phyloP scores from a whole-genome alignment of 2,113 vertebrate genomes.

The Ahaetulla prasina region DNA sequence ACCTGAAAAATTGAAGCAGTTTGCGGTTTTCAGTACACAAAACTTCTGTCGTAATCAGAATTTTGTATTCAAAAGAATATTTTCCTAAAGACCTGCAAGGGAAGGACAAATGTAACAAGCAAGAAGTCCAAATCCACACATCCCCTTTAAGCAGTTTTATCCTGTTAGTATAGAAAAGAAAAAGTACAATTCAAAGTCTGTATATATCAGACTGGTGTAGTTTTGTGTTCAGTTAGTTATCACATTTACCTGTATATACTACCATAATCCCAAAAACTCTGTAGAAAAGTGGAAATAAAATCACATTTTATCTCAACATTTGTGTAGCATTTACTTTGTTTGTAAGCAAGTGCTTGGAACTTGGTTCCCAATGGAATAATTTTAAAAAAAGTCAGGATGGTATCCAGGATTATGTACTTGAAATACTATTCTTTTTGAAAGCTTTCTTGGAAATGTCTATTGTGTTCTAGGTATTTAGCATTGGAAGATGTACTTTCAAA shows the following conservation, averaged over 20 bases:
- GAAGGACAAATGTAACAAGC: neutral
- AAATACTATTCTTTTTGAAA: neutral
- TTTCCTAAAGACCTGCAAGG: neutral
- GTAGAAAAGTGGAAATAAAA: neutral
- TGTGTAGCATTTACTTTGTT: neutral
- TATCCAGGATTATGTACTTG: neutral
- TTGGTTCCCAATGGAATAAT: neutral
- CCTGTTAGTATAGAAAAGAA: neutral
- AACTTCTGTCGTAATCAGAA: neutral
- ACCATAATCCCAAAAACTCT: neutral
- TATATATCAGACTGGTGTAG: neutral
- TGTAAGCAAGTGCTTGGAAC: neutral
- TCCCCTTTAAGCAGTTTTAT: neutral
- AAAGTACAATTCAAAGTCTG: neutral
- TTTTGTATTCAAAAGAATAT: neutral
- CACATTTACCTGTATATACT: neutral
- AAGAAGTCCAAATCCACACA: neutral
- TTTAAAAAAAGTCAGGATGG: neutral
- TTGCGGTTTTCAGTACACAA: neutral
- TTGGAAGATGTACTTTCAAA: neutral
- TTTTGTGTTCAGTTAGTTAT: neutral
- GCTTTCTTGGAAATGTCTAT: neutral
- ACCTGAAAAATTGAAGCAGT: neutral
- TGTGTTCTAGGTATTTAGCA: neutral
- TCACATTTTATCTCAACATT: neutral